These are phyloP conservation scores for Scatophagus argus DNA, from an alignment of 2,113 vertebrate species.

Conservation along the genomic window DNA sequence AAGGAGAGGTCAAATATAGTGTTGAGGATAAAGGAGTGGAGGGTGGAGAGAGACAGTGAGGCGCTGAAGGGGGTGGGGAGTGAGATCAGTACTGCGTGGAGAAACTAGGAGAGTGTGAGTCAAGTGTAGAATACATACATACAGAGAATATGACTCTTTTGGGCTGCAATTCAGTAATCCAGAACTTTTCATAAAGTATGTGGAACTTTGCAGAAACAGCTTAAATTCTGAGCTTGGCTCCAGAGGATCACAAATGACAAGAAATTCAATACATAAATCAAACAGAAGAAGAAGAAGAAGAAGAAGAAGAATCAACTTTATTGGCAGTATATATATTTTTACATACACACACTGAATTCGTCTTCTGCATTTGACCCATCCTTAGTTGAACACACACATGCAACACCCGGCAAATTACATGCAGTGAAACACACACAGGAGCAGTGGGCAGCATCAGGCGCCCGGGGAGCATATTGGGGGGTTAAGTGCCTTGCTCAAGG, in stretches of 20 bases:
- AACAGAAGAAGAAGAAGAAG: too few species aligned
- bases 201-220: not conserved
- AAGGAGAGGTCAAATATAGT: slow-evolving; percentile 71
- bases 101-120: slow-evolving; percentile 23
- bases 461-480: too few species aligned
- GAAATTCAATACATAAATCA: not conserved
- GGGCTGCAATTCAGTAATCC: not conserved
- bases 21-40: slow-evolving; percentile 44
- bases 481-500: too few species aligned
- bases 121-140: slow-evolving; percentile 20
- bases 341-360: too few species aligned
- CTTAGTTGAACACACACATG: too few species aligned
- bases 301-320: too few species aligned
- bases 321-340: too few species aligned
- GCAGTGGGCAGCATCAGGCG: too few species aligned
- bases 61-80: not conserved
- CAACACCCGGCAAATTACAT: too few species aligned
- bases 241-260: not conserved
- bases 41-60: slow-evolving; percentile 25
- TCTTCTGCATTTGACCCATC: too few species aligned
- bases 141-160: not conserved
- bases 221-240: not conserved
- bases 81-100: slow-evolving; percentile 35
- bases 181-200: slow-evolving; percentile 6
- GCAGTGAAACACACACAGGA: too few species aligned